Base-by-base conservation (phyloP, 2,888 invertebrate species). In the Limnephilus lunatus region DNA sequence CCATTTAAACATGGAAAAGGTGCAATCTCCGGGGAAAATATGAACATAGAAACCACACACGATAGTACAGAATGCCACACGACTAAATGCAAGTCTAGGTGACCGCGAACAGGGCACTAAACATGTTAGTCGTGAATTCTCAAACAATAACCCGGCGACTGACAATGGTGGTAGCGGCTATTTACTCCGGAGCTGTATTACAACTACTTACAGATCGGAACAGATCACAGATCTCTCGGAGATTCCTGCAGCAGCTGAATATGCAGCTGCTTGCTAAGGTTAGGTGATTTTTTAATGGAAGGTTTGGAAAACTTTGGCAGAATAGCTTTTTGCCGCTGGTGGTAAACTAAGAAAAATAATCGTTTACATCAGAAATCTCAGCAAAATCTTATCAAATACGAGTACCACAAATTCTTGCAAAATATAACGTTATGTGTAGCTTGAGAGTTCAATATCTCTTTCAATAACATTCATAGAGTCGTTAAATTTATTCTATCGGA, bases 121-220 rank as follows among this genome's bases (percentile, higher is more conserved):
- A 89, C 81, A 89, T 89, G 30, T 81, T 44, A 39, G 35, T 89
- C 89, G 89, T 89, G 89, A 89, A 81, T 89, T 89, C 81, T 89
- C 32, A 89, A 81, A 90, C 90, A 90, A 90, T 90, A 90, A 90
- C 90, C 80, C n/a, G 90, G 90, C 81, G 48, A 90, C 90, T 44
- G 82, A 89, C 83, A 90, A 83, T 83, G 48, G 82, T 32, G 48
- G 83, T 31, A 82, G 82, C 82, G 68, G 68, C 9, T 68, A 68
- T 68, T 68, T 68, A 68, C 68, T 68, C 68, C 68, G 68, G 68
- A 25, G 68, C 25, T 68, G 68, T 68, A 9, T 68, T 68, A 68
- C 68, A 68, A 68, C 68, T 9, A 68, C 68, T 68, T n/a, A 68
- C 68, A 68, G 68, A 68, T 68, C 68, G 25, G 68, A 68, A 25